Evolutionary conservation across 2,113 vertebrate species (phyloP).

Genomic region (Pantherophis guttatus): DNA sequence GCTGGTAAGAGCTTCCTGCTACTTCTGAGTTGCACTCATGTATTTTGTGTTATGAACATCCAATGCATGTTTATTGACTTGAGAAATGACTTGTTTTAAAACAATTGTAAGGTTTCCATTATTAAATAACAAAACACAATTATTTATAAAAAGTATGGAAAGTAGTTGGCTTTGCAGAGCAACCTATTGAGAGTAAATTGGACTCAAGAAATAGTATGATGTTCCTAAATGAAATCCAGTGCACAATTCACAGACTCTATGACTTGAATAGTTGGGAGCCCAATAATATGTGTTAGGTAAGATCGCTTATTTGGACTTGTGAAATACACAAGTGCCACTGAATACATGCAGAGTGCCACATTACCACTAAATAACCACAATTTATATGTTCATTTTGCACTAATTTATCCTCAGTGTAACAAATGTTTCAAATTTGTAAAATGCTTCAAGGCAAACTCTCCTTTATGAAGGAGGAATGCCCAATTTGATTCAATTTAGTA

Average conservation of each 20-base stretch:
- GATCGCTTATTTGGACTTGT: neutral
- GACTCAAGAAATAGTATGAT: neutral
- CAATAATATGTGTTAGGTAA: neutral
- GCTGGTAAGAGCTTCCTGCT: slow-evolving; percentile 84
- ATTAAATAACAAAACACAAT: slow-evolving; percentile 29
- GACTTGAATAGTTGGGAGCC: neutral
- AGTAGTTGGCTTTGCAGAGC: neutral
- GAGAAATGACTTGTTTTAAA: slow-evolving; percentile 45
- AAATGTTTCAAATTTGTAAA: neutral
- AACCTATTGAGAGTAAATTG: neutral
- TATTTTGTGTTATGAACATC: neutral
- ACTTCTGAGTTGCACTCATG: slow-evolving; percentile 18
- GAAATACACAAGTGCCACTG: neutral
- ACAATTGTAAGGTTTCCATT: slow-evolving; percentile 31
- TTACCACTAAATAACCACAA: neutral
- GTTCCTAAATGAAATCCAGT: neutral
- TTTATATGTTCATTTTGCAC: neutral
- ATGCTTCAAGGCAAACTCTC: neutral
- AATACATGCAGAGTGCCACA: neutral
- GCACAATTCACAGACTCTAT: neutral
- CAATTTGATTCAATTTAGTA: neutral
- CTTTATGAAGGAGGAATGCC: neutral
- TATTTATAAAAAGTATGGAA: slow-evolving; percentile 48
- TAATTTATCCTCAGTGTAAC: neutral
- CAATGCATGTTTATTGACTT: slow-evolving; percentile 20